Conservation (phyloP, 1,140 invertebrate species). For the Latrodectus geometricus region DNA sequence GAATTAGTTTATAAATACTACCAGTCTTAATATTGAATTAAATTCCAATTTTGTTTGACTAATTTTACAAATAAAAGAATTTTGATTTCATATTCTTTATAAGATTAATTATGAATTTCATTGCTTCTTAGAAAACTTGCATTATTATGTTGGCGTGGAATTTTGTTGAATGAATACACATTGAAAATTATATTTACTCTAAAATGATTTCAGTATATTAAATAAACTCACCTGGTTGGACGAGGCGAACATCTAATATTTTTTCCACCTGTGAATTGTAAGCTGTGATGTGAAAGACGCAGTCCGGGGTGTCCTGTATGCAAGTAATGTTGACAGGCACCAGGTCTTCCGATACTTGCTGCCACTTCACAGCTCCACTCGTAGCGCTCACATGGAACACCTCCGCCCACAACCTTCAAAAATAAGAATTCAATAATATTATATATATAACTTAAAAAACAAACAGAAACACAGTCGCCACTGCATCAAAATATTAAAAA, state of each 20-base stretch:
- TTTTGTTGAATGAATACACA: too few relatives aligned
- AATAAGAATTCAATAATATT: not conserved
- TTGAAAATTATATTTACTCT: not conserved
- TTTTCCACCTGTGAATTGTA: conserved; percentile 99
- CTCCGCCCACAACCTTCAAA: conserved; percentile 88
- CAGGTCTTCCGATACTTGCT: conserved; percentile 96
- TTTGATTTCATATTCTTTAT: too few relatives aligned
- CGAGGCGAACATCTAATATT: conserved; percentile 94
- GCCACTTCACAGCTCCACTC: conserved; percentile 89
- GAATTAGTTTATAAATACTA: too few relatives aligned
- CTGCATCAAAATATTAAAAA: too few relatives aligned
- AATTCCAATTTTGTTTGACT: too few relatives aligned
- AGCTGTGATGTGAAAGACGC: conserved; percentile 96
- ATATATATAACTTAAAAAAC: too few relatives aligned
- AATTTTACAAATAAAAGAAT: too few relatives aligned
- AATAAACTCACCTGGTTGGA: conserved; percentile 86
- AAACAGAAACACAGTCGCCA: too few relatives aligned
- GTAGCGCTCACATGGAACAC: conserved; percentile 94
- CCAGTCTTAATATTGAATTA: too few relatives aligned
- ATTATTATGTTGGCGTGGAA: too few relatives aligned
- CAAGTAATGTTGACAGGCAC: conserved; percentile 98
- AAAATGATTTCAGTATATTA: not conserved
- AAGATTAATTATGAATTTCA: too few relatives aligned
- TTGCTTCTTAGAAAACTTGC: too few relatives aligned
- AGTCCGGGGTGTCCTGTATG: conserved; percentile 94